Percentiles rank a stretch among this genome's conserved stretches.
Evolutionary conservation across 1,140 invertebrate species (phyloP).

Genomic region (Doryteuthis pealeii): DNA sequence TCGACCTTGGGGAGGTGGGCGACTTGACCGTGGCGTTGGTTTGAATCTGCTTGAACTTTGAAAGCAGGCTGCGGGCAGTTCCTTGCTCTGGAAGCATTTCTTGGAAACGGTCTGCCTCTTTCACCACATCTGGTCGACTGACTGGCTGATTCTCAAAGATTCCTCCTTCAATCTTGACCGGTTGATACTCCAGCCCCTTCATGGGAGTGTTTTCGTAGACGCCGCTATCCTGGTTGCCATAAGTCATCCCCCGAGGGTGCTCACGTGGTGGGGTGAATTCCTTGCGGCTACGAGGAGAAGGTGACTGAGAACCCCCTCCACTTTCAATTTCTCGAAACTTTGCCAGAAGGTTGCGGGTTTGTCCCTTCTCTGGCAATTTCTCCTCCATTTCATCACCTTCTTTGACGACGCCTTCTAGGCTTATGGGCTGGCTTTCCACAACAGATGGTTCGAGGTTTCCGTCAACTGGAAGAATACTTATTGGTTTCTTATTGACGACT

Average conservation of each 20-base stretch:
- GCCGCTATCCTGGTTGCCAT: conserved; percentile 24
- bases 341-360: conserved; percentile 34
- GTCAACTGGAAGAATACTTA: conserved; percentile 41
- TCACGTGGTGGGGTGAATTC: conserved; percentile 40
- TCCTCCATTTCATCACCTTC: conserved; percentile 30
- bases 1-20: conserved; percentile 29
- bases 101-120: conserved; percentile 31
- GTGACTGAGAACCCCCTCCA: conserved; percentile 23
- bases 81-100: conserved; percentile 51
- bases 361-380: conserved; percentile 35
- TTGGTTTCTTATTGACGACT: conserved; percentile 28
- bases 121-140: conserved; percentile 34
- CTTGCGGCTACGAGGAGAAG: conserved; percentile 26
- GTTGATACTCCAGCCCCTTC: conserved; percentile 34
- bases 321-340: conserved; percentile 36
- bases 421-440: conserved; percentile 42
- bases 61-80: conserved; percentile 47
- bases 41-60: conserved; percentile 49
- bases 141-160: conserved; percentile 47
- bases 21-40: conserved; percentile 33
- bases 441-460: conserved; percentile 31
- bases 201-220: conserved; percentile 41
- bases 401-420: conserved; percentile 29
- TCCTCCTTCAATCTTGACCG: conserved; percentile 42
- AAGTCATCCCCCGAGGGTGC: conserved; percentile 20